Percentiles rank a stretch among this genome's conserved stretches.
Conservation (phyloP, 2,888 invertebrate species). For the Thera obeliscata region DNA sequence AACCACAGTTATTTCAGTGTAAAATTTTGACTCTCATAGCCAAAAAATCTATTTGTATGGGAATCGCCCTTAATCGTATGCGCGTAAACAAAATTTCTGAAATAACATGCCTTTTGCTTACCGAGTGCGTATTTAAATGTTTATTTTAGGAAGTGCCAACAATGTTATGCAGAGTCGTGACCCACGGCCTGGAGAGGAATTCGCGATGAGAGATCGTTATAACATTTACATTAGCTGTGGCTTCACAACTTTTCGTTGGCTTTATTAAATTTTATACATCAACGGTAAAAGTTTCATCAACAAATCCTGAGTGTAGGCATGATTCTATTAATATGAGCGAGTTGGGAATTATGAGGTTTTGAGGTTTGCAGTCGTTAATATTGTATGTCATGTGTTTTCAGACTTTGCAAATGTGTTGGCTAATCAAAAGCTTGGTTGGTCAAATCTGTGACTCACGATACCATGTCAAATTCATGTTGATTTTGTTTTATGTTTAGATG, state of each 20-base stretch:
- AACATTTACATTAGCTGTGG: slow-evolving; percentile 32
- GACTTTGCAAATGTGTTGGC: neutral
- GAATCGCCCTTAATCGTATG: slow-evolving; percentile 12
- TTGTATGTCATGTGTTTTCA: neutral
- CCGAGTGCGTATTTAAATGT: slow-evolving; percentile 32
- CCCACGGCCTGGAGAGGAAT: slow-evolving; percentile 21
- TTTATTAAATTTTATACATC: slow-evolving; percentile 29
- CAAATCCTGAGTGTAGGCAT: slow-evolving; percentile 11
- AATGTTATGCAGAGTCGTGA: slow-evolving; percentile 28
- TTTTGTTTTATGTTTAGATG: too few relatives aligned
- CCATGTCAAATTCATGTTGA: too few relatives aligned
- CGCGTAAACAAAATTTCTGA: slow-evolving; percentile 39
- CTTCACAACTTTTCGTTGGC: slow-evolving; percentile 24
- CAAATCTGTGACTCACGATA: too few relatives aligned
- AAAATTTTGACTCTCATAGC: too few relatives aligned
- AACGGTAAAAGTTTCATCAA: slow-evolving; percentile 21
- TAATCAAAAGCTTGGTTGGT: too few relatives aligned
- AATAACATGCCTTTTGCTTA: slow-evolving; percentile 38
- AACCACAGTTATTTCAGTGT: too few relatives aligned
- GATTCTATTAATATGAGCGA: neutral
- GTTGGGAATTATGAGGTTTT: slow-evolving; percentile 16
- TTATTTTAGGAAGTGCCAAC: slow-evolving; percentile 37
- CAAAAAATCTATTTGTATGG: too few relatives aligned
- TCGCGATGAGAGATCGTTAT: slow-evolving; percentile 29
- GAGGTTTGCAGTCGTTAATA: neutral